phyloP scores from a whole-genome alignment of 2,888 invertebrate genomes.

The Oscheius sp. region DNA sequence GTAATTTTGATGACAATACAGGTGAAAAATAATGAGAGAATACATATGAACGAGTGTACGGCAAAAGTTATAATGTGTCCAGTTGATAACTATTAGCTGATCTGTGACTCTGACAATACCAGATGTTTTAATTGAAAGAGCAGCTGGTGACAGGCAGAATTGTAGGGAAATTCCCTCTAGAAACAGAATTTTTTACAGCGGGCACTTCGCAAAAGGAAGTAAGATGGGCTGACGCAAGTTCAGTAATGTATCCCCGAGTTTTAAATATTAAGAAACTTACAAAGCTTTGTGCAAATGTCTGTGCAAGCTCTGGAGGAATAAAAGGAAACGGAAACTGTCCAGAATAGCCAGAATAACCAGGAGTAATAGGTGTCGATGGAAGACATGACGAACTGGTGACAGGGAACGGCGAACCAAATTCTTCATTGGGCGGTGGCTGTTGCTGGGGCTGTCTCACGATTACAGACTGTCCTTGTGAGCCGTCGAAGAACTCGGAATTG shows the following conservation, averaged over 20 bases:
- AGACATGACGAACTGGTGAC: conserved; percentile 20
- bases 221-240: background rate
- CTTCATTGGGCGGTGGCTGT: background rate
- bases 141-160: too few species aligned
- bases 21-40: too few species aligned
- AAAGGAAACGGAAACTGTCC: conserved; percentile 22
- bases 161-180: too few species aligned
- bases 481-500: conserved; percentile 31
- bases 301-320: conserved; percentile 11
- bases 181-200: background rate
- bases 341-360: conserved; percentile 14
- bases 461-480: conserved; percentile 25
- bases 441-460: conserved; percentile 29
- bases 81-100: too few species aligned
- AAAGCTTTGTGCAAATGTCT: conserved; percentile 10
- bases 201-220: background rate
- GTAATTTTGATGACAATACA: too few species aligned
- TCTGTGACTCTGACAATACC: too few species aligned
- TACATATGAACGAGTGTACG: too few species aligned
- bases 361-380: conserved; percentile 29
- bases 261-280: background rate
- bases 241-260: too few species aligned
- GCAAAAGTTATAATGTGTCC: too few species aligned
- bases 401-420: conserved; percentile 20
- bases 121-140: too few species aligned